These are phyloP conservation scores for Scytalopus superciliaris DNA, from an alignment of 2,113 vertebrate genomes.

Conservation along the genomic window DNA sequence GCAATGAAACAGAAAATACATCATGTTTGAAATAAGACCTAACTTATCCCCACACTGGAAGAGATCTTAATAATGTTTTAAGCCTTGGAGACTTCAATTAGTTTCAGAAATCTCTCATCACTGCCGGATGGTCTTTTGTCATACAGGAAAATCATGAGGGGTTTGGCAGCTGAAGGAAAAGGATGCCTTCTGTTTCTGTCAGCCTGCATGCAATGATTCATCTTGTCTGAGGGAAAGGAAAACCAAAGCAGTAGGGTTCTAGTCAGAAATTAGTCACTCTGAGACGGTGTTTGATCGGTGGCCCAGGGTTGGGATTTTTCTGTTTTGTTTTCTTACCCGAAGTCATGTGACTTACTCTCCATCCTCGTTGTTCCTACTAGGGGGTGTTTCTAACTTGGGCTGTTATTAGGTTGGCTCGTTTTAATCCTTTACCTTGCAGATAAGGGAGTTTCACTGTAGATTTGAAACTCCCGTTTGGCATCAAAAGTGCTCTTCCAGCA, in stretches of 20 bases:
- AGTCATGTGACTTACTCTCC: conserved; percentile 2
- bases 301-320: background rate
- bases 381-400: background rate
- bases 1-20: background rate
- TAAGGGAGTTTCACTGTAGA: background rate
- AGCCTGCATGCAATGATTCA: conserved; percentile 40
- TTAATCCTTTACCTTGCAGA: background rate
- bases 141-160: conserved; percentile 13
- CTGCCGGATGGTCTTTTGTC: background rate
- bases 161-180: conserved; percentile 38
- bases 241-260: conserved; percentile 48
- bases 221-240: conserved; percentile 53
- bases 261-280: conserved; percentile 47
- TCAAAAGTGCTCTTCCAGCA: background rate
- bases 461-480: background rate
- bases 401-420: background rate
- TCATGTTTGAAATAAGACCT: background rate
- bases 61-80: background rate
- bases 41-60: background rate
- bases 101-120: conserved; percentile 27
- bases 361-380: background rate
- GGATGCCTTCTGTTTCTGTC: conserved; percentile 38
- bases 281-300: background rate
- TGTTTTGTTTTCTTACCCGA: conserved; percentile 47
- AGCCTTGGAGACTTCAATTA: background rate